Base-by-base conservation (phyloP, 2,888 invertebrate genomes). In the Phyllotreta cruciferae region DNA sequence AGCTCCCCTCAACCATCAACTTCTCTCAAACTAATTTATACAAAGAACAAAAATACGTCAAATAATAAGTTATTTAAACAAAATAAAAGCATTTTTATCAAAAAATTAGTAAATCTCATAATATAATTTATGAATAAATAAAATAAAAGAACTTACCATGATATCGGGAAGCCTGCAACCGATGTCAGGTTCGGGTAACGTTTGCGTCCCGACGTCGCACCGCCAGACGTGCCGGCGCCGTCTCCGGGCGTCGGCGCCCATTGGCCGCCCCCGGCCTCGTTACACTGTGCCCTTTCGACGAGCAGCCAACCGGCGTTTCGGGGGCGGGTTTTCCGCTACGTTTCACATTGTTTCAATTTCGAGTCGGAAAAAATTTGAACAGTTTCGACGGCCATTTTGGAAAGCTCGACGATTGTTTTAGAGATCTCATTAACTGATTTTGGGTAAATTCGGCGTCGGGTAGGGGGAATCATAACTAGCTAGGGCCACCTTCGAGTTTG, bases 191-290 rank as follows among this genome's bases (percentile, higher is more conserved):
- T 75, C 76, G 76, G 75, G 72, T 71, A 66, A 71, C 75, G 78
- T 81, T 81, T 82, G 82, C 80, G 79, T 77, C 80, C 75, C 69
- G 72, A 73, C 70, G 72, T 66, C 70, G 63, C 69, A 69, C 80
- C 81, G 83, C 83, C 83, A 83, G 83, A 83, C 79, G 82, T 83
- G 79, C 81, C 62, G 68, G 68, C 68, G 68, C 68, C 66, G 66
- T 64, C 68, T 68, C 66, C 57, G 81, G 58, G 56, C 64, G 66
- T 64, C 63, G 70, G 67, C 68, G 69, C 65, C 63, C 65, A 69
- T 69, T 71, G 66, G 70, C 75, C 75, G 70, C 66, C 66, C 66
- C 64, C 58, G 53, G 49, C 47, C 66, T 70, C 66, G 78, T 72
- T 75, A 80, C 79, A 75, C 76, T 79, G 72, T 73, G 72, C 74